Percentiles rank a stretch among this genome's conserved stretches.
Evolutionary conservation across 2,797 vertebrate genomes (phyloP).

Genomic region (Tragopan temminckii): DNA sequence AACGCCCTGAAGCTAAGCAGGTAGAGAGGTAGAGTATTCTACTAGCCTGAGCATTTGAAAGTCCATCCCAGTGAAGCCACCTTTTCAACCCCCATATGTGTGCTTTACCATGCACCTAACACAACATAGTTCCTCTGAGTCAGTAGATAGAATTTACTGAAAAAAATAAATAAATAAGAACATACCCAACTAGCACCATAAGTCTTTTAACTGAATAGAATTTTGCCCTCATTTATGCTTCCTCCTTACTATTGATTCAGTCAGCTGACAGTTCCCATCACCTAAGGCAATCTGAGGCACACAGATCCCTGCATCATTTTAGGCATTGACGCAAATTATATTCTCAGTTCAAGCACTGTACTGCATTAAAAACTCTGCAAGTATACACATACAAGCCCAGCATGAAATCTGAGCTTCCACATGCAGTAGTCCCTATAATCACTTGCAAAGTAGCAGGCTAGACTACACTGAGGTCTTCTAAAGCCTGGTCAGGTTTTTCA

Average conservation of each 20-base stretch:
- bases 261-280: not conserved
- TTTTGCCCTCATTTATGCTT: not conserved
- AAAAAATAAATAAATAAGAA: not conserved
- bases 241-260: not conserved
- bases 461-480: not conserved
- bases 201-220: not conserved
- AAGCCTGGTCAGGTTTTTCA: not conserved
- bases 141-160: not conserved
- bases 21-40: not conserved
- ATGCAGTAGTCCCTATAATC: not conserved
- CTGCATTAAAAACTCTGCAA: not conserved
- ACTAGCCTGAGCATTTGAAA: not conserved
- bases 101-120: not conserved
- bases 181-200: not conserved
- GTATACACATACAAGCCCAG: accelerated
- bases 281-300: not conserved
- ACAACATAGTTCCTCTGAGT: not conserved
- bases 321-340: not conserved
- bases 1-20: not conserved
- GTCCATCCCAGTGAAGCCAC: not conserved
- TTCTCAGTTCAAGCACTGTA: not conserved
- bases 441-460: not conserved
- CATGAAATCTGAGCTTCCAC: not conserved
- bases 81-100: not conserved
- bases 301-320: not conserved